These are phyloP conservation scores for Leptopterna dolabrata DNA, from an alignment of 2,888 invertebrate species.

Conservation along the genomic window DNA sequence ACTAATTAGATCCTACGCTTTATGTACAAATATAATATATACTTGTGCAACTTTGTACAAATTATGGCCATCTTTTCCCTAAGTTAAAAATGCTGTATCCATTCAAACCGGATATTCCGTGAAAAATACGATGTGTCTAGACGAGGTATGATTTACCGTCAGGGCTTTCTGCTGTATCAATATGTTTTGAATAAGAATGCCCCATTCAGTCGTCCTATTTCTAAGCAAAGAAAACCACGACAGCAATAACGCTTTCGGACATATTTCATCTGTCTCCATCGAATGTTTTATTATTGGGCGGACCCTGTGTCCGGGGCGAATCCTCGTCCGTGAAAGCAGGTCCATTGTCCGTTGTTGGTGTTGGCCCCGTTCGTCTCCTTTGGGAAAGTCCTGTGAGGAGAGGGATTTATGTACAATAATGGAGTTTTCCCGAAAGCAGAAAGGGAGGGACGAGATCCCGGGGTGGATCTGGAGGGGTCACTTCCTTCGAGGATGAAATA, in stretches of 20 bases:
- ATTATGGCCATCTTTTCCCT: no score
- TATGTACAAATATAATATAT: no score
- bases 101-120: not conserved
- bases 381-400: not conserved
- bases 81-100: no score
- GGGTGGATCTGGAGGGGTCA: not conserved
- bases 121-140: not conserved
- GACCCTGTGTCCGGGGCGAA: not conserved
- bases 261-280: not conserved
- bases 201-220: not conserved
- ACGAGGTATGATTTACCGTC: not conserved
- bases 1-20: no score
- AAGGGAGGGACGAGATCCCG: not conserved
- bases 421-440: constrained; percentile 9
- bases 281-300: not conserved
- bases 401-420: constrained; percentile 13
- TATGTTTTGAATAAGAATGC: not conserved
- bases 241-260: not conserved
- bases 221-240: not conserved
- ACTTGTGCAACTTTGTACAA: no score
- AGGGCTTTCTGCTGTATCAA: not conserved
- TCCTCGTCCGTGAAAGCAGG: not conserved
- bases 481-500: not conserved
- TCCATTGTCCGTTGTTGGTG: constrained; percentile 1
- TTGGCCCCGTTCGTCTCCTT: not conserved